Evolutionary conservation across 2,113 vertebrate species (phyloP).

Genomic region (Lota lota): DNA sequence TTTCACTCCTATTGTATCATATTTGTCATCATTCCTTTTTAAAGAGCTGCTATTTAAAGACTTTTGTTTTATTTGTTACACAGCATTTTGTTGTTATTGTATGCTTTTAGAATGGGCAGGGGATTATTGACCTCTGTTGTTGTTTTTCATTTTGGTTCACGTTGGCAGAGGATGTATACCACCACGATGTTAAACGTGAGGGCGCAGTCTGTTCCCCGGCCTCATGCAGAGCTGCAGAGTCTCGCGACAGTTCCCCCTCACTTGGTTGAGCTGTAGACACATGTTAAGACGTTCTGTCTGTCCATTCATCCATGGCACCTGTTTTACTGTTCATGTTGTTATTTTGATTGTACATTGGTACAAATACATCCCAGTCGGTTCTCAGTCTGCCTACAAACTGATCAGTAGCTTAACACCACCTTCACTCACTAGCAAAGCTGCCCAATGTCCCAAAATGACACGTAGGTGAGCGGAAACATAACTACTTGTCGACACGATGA

Average conservation of each 20-base stretch:
- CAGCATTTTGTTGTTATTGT: slow-evolving; percentile 41
- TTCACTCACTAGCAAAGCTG: too few species aligned
- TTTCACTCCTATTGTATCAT: slow-evolving; percentile 48
- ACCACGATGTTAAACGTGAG: slow-evolving; percentile 11
- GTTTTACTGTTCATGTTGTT: slow-evolving; percentile 14
- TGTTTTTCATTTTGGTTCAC: background rate
- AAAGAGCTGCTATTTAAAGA: slow-evolving; percentile 76
- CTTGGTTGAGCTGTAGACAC: slow-evolving; percentile 14
- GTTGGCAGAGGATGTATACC: slow-evolving; percentile 10
- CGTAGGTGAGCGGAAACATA: too few species aligned
- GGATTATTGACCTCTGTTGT: slow-evolving; percentile 22
- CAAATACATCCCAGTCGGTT: background rate
- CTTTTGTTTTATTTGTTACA: slow-evolving; percentile 38
- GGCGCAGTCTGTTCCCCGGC: slow-evolving; percentile 43
- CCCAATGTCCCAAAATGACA: too few species aligned
- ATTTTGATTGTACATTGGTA: slow-evolving; percentile 5
- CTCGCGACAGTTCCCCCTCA: slow-evolving; percentile 13
- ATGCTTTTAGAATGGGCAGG: slow-evolving; percentile 47
- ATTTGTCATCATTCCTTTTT: slow-evolving; percentile 66
- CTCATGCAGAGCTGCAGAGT: slow-evolving; percentile 56
- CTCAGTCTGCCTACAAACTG: background rate
- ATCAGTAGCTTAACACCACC: too few species aligned
- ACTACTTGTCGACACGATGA: too few species aligned
- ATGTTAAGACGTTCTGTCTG: slow-evolving; percentile 6
- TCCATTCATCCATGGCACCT: background rate